phyloP scores from a whole-genome alignment of 2,888 invertebrate genomes.

The Rhogogaster chlorosoma region DNA sequence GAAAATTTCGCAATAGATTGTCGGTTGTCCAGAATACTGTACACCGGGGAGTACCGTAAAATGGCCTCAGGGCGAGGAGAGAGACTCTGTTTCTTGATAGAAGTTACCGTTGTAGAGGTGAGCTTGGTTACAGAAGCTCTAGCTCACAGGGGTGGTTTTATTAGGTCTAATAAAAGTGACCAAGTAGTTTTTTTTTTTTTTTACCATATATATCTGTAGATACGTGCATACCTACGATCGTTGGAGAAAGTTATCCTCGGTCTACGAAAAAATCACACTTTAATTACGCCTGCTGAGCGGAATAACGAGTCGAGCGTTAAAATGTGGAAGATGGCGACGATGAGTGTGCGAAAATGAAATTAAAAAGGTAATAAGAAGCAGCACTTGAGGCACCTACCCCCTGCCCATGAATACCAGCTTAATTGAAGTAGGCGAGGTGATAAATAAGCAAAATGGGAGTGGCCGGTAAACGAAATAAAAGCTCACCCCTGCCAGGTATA shows the following conservation, averaged over 20 bases:
- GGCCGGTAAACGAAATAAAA: background rate
- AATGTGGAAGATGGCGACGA: slow-evolving; percentile 4
- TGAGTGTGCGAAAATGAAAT: slow-evolving; percentile 30
- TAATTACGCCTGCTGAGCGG: background rate
- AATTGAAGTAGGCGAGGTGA: slow-evolving; percentile 3
- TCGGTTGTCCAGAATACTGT: slow-evolving; percentile 27
- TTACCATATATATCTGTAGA: background rate
- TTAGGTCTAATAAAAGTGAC: background rate
- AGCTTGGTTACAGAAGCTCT: slow-evolving; percentile 5
- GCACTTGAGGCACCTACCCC: background rate
- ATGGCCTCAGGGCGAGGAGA: slow-evolving; percentile 4
- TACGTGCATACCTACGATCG: background rate
- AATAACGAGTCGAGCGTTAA: background rate
- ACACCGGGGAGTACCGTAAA: slow-evolving; percentile 7
- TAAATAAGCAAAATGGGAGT: background rate
- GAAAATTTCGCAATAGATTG: slow-evolving; percentile 27
- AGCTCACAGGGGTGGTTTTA: background rate
- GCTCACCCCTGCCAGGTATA: background rate
- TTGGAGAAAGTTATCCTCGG: background rate
- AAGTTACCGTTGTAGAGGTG: background rate
- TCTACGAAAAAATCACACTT: background rate
- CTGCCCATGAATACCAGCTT: background rate
- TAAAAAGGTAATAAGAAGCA: slow-evolving; percentile 25
- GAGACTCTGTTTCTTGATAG: background rate
- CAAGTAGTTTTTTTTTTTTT: background rate